Conservation (phyloP, 2,113 vertebrate genomes). For the Microcebus griseorufus region DNA sequence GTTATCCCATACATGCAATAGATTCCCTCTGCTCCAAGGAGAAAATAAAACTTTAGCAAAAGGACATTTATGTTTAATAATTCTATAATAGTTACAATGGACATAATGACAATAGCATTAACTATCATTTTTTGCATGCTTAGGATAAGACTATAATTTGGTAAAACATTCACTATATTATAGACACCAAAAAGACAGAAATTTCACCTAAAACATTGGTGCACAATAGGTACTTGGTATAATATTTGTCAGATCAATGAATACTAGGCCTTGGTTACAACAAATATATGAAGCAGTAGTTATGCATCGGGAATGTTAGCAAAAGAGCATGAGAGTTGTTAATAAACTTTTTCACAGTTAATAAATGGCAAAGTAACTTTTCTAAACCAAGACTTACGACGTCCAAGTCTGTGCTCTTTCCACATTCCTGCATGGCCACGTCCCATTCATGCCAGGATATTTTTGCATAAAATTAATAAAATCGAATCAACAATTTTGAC, state of each 20-base stretch:
- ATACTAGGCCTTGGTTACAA: background rate
- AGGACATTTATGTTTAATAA: slow-evolving; percentile 9
- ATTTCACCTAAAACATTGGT: background rate
- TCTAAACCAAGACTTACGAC: background rate
- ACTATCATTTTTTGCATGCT: background rate
- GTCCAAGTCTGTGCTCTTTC: background rate
- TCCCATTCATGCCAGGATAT: background rate
- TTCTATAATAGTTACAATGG: background rate
- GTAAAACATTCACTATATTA: background rate
- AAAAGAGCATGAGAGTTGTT: background rate
- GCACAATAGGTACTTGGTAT: background rate
- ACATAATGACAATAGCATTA: background rate
- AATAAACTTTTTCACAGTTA: background rate
- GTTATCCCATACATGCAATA: background rate
- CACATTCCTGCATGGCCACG: background rate
- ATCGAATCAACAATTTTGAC: background rate
- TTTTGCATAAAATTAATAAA: background rate
- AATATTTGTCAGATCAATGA: slow-evolving; percentile 21
- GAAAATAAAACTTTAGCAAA: background rate
- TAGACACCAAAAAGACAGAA: background rate
- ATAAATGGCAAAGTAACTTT: background rate
- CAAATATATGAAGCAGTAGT: background rate
- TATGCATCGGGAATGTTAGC: background rate
- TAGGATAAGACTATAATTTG: background rate
- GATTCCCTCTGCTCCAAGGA: background rate